Percentiles rank a stretch among this genome's conserved stretches.
phyloP scores from a whole-genome alignment of 2,797 vertebrate genomes.

The Cottoperca gobio region DNA sequence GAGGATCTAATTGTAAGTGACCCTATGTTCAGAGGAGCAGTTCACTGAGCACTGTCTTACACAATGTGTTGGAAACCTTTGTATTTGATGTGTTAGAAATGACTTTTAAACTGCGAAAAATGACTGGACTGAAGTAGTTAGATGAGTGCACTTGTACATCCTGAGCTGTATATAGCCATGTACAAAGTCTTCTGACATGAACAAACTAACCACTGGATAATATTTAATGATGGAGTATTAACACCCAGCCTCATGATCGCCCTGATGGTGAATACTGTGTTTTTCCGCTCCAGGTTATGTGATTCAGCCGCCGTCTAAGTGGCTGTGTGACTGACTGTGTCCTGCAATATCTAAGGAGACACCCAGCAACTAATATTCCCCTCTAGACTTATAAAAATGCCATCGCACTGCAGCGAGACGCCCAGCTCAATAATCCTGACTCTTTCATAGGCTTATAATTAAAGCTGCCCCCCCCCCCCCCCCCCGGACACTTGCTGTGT shows the following conservation, averaged over 20 bases:
- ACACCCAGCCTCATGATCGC: constrained; percentile 40
- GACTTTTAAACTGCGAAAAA: constrained; percentile 15
- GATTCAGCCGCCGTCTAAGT: constrained; percentile 20
- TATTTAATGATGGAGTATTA: constrained; percentile 16
- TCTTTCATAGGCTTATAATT: constrained; percentile 38
- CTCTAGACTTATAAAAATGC: constrained; percentile 38
- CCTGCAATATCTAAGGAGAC: constrained; percentile 52
- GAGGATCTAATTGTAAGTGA: constrained; percentile 30
- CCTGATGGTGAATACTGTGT: constrained; percentile 13
- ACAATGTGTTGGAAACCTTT: constrained; percentile 15
- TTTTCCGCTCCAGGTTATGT: constrained; percentile 20
- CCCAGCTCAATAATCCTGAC: constrained; percentile 40
- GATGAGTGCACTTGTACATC: constrained; percentile 27
- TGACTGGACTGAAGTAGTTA: constrained; percentile 13
- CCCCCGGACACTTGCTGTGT: constrained; percentile 33
- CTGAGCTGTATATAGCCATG: constrained; percentile 51
- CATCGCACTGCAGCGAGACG: constrained; percentile 30
- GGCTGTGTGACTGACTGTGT: constrained; percentile 14
- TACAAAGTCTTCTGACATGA: constrained; percentile 18
- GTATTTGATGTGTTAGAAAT: constrained; percentile 15
- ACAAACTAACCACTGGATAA: constrained; percentile 37
- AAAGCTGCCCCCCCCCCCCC: constrained; percentile 26
- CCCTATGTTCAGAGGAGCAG: constrained; percentile 22
- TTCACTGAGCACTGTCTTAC: constrained; percentile 47
- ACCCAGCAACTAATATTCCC: constrained; percentile 44